These are phyloP conservation scores for Oryzias javanicus DNA, from an alignment of 2,113 vertebrate genomes.

Conservation along the genomic window DNA sequence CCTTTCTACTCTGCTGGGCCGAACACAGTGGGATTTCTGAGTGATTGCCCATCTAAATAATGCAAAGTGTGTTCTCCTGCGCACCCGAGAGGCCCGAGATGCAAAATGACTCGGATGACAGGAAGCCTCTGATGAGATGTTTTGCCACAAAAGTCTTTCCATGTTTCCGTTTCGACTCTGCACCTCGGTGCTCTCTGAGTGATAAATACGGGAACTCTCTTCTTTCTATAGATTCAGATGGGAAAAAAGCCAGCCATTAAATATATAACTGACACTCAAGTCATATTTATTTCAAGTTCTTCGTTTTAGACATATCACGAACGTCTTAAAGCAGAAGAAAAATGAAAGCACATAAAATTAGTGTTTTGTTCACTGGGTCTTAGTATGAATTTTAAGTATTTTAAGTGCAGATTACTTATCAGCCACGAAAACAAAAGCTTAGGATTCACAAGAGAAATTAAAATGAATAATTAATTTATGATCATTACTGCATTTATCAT, in stretches of 20 bases:
- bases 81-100: slow-evolving; percentile 50
- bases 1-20: slow-evolving; percentile 40
- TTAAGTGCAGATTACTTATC: slow-evolving; percentile 16
- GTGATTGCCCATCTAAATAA: slow-evolving; percentile 78
- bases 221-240: slow-evolving; percentile 11
- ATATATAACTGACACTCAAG: background rate
- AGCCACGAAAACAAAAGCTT: slow-evolving; percentile 4
- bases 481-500: slow-evolving; percentile 32
- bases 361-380: background rate
- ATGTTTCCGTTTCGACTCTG: slow-evolving; percentile 49
- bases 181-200: slow-evolving; percentile 47
- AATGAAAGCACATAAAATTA: slow-evolving; percentile 1
- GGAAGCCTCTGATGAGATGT: slow-evolving; percentile 56
- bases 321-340: background rate
- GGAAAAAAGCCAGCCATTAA: slow-evolving; percentile 1
- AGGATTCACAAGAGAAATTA: slow-evolving; percentile 12
- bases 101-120: slow-evolving; percentile 70
- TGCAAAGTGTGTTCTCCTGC: slow-evolving; percentile 67
- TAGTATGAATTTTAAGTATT: slow-evolving; percentile 11
- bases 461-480: background rate
- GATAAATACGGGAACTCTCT: slow-evolving; percentile 14
- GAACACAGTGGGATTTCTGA: slow-evolving; percentile 71
- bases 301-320: background rate
- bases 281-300: background rate
- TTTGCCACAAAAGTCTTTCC: slow-evolving; percentile 66